A percentile compares a stretch with the other conserved stretches of the same genome.
These are phyloP conservation scores for Nyctalus aviator DNA, from an alignment of 2,797 vertebrate species.

Conservation along the genomic window DNA sequence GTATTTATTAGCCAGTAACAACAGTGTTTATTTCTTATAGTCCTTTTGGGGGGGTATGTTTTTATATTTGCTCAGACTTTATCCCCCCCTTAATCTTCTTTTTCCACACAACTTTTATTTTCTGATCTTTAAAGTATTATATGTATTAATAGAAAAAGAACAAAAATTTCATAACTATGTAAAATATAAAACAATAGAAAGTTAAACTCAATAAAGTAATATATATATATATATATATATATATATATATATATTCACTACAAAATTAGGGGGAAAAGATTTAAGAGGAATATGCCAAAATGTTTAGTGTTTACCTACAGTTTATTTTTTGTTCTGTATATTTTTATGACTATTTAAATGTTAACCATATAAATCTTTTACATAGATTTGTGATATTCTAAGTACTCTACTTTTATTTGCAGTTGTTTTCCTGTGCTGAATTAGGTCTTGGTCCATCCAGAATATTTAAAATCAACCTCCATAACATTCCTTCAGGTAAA, in stretches of 20 bases:
- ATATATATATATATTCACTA: too few relatives aligned
- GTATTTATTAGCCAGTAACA: constrained; percentile 4
- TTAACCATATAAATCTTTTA: background rate
- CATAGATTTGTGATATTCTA: background rate
- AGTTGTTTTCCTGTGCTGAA: constrained; percentile 36
- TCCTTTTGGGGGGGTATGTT: background rate
- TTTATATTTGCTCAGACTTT: constrained; percentile 46
- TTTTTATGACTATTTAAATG: constrained; percentile 54
- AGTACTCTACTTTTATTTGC: constrained; percentile 43
- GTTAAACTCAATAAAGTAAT: background rate
- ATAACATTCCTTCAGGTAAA: background rate
- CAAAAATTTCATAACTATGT: background rate
- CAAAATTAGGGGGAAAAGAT: background rate
- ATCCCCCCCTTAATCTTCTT: background rate
- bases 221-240: background rate
- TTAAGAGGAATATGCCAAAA: constrained; percentile 52
- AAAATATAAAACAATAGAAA: background rate
- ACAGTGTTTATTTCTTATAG: constrained; percentile 46
- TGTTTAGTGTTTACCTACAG: constrained; percentile 25
- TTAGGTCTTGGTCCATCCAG: constrained; percentile 28
- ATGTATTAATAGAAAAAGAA: constrained; percentile 41
- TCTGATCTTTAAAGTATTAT: constrained; percentile 45
- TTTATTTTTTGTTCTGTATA: constrained; percentile 43
- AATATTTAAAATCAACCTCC: constrained; percentile 49
- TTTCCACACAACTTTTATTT: constrained; percentile 8